Evolutionary conservation across 92 coral and sea anemone genomes (phyloP).

Genomic region (Parazoanthus atlanticus): DNA sequence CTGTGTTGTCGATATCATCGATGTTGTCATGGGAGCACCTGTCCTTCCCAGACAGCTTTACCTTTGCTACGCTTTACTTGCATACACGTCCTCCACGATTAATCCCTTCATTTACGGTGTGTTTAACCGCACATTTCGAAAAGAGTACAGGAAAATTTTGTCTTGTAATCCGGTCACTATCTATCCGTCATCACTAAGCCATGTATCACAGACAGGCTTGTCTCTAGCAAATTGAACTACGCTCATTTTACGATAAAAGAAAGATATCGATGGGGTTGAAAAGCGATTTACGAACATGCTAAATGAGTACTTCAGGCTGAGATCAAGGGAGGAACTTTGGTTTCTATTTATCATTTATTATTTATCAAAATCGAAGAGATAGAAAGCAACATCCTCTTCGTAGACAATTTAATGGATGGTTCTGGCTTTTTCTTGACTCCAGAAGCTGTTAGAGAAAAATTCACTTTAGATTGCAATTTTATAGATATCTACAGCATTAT

Average conservation of each 20-base stretch:
- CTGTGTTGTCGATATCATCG: slow-evolving; percentile 55
- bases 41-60: slow-evolving; percentile 57
- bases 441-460: neutral
- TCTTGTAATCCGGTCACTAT: neutral
- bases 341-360: neutral
- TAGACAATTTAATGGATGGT: neutral
- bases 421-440: neutral
- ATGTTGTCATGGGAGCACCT: slow-evolving; percentile 51
- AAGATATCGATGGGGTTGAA: no score
- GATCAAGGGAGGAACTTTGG: neutral
- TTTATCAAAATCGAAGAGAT: neutral
- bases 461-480: neutral
- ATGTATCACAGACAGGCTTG: neutral
- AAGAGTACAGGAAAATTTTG: slow-evolving; percentile 59
- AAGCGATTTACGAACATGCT: no score
- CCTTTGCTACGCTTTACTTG: slow-evolving; percentile 58
- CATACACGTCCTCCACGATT: slow-evolving; percentile 55
- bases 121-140: slow-evolving; percentile 60
- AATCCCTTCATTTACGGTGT: slow-evolving; percentile 75
- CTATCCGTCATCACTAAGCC: neutral
- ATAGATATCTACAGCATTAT: neutral
- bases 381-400: neutral
- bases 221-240: neutral
- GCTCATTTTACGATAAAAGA: neutral
- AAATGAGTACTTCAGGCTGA: neutral